phyloP scores from a whole-genome alignment of 2,888 invertebrate species.

The Dasypogon diadema region DNA sequence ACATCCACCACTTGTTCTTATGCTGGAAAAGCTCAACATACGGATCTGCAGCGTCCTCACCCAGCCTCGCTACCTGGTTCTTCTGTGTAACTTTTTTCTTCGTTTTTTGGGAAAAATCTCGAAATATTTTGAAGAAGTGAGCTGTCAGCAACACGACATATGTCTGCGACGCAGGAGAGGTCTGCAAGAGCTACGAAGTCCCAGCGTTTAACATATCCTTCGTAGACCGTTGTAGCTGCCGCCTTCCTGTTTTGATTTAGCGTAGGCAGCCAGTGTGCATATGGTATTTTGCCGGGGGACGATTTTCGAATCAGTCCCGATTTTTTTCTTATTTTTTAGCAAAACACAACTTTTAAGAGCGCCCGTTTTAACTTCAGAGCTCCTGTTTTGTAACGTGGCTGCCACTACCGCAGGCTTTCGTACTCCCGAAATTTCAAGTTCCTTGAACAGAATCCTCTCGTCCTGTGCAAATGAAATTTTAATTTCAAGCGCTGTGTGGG shows the following conservation, averaged over 20 bases:
- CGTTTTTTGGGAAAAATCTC: conserved; percentile 20
- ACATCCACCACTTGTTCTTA: conserved; percentile 32
- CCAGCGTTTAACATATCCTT: conserved; percentile 31
- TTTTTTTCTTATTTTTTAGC: conserved; percentile 19
- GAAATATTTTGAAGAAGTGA: conserved; percentile 40
- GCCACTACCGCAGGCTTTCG: not conserved
- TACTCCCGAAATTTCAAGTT: conserved; percentile 37
- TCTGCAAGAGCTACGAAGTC: not conserved
- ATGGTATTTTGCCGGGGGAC: not conserved
- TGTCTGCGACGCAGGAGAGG: conserved; percentile 16
- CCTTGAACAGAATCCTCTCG: conserved; percentile 35
- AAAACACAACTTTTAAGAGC: conserved; percentile 46
- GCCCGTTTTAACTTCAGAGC: conserved; percentile 9
- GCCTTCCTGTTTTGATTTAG: conserved; percentile 42
- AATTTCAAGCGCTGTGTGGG: conserved; percentile 37
- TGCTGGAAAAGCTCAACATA: conserved; percentile 26
- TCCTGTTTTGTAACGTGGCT: conserved; percentile 12
- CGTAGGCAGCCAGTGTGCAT: not conserved
- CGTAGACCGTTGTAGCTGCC: conserved; percentile 18
- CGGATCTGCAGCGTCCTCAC: not conserved
- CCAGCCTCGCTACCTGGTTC: not conserved
- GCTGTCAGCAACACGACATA: conserved; percentile 50
- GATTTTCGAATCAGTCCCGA: conserved; percentile 16
- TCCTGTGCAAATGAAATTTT: conserved; percentile 48
- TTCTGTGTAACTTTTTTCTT: conserved; percentile 28